Evolutionary conservation across 2,797 vertebrate genomes (phyloP).

Genomic region (Euthynnus affinis): DNA sequence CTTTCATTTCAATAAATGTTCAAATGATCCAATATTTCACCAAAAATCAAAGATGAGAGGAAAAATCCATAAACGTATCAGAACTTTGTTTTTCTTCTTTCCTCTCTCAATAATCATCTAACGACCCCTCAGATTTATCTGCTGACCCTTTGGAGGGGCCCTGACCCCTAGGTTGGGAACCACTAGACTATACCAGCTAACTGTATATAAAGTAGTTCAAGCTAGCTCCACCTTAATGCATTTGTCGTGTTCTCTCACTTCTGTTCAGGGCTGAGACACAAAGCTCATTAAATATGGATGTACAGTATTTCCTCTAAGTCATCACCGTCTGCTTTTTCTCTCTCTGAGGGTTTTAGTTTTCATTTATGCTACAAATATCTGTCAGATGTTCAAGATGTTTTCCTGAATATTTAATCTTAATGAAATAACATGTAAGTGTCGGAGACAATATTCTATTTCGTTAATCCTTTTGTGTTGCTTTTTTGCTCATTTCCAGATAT

Average conservation of each 20-base stretch:
- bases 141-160: too few species aligned
- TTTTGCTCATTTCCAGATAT: too few species aligned
- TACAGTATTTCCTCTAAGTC: neutral
- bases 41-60: too few species aligned
- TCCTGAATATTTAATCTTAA: neutral
- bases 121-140: too few species aligned
- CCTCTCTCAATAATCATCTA: too few species aligned
- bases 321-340: neutral
- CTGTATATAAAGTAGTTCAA: too few species aligned
- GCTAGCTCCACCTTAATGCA: slow-evolving; percentile 15
- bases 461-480: neutral
- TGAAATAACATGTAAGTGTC: neutral
- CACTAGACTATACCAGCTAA: too few species aligned
- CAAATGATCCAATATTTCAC: too few species aligned
- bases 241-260: slow-evolving; percentile 20
- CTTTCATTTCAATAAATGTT: too few species aligned
- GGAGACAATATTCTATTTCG: neutral
- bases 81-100: too few species aligned
- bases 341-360: neutral
- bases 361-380: neutral
- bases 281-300: slow-evolving; percentile 20
- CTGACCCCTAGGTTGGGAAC: too few species aligned
- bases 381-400: neutral
- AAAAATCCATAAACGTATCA: too few species aligned
- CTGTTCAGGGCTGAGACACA: neutral